A percentile compares a stretch with the other conserved stretches of the same genome.
Evolutionary conservation across 2,888 invertebrate genomes (phyloP).

Genomic region (Athetis lepigone): DNA sequence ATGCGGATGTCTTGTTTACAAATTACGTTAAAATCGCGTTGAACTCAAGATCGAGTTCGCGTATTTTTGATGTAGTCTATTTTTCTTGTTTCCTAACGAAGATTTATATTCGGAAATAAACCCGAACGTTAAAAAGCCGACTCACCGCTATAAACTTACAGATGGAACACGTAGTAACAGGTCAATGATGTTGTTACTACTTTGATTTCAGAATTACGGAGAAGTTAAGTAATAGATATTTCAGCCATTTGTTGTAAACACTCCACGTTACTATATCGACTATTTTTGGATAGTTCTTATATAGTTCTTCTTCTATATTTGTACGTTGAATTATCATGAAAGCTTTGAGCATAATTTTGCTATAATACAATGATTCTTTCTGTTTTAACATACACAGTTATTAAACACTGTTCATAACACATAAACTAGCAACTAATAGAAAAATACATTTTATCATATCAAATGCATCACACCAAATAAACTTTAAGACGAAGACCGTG

Average conservation of each 20-base stretch:
- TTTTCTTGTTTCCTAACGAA: slow-evolving; percentile 40
- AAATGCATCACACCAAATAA: no score
- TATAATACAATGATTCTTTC: no score
- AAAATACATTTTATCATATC: no score
- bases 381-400: no score
- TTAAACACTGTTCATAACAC: no score
- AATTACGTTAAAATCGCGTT: slow-evolving; percentile 10
- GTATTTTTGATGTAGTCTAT: slow-evolving; percentile 34
- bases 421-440: no score
- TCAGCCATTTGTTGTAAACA: neutral
- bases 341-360: no score
- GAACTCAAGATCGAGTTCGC: slow-evolving; percentile 2
- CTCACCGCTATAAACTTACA: slow-evolving; percentile 29
- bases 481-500: no score
- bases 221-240: neutral
- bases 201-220: neutral
- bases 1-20: slow-evolving; percentile 40
- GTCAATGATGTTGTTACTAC: slow-evolving; percentile 21
- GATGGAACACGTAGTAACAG: slow-evolving; percentile 9
- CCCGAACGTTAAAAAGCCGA: slow-evolving; percentile 28
- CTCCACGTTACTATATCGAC: neutral
- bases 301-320: no score
- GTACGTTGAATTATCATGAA: no score
- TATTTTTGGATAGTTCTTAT: neutral
- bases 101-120: slow-evolving; percentile 50